Percentiles rank a stretch among this genome's conserved stretches.
Conservation (phyloP, 2,113 vertebrate genomes). For the Phalacrocorax brasilianus region DNA sequence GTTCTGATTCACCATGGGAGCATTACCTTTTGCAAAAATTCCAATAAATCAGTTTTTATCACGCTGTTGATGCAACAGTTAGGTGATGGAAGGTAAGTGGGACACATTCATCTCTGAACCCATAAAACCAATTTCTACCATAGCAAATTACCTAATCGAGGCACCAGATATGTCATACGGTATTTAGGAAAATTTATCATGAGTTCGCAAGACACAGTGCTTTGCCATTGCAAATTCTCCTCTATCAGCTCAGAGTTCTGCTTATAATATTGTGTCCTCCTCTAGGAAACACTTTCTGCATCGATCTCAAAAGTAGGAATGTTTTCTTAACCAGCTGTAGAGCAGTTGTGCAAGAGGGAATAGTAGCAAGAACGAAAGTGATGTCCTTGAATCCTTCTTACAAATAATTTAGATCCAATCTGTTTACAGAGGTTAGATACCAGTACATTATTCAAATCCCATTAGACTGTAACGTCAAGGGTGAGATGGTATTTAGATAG, state of each 20-base stretch:
- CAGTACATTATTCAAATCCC: constrained; percentile 52
- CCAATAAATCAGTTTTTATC: background rate
- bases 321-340: background rate
- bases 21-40: background rate
- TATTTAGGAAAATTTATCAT: background rate
- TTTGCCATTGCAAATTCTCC: background rate
- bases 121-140: background rate
- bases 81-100: background rate
- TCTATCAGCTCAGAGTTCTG: background rate
- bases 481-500: constrained; percentile 31
- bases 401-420: constrained; percentile 47
- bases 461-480: background rate
- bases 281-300: background rate
- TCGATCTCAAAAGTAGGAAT: background rate
- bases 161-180: background rate
- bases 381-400: constrained; percentile 26
- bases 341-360: background rate
- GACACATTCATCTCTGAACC: background rate
- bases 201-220: rapidly evolving
- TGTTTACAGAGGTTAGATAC: background rate
- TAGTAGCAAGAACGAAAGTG: background rate
- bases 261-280: background rate
- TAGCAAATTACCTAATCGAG: background rate
- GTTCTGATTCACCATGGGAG: background rate
- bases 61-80: background rate